Conservation (phyloP, 2,113 vertebrate species). For the Passer domesticus region DNA sequence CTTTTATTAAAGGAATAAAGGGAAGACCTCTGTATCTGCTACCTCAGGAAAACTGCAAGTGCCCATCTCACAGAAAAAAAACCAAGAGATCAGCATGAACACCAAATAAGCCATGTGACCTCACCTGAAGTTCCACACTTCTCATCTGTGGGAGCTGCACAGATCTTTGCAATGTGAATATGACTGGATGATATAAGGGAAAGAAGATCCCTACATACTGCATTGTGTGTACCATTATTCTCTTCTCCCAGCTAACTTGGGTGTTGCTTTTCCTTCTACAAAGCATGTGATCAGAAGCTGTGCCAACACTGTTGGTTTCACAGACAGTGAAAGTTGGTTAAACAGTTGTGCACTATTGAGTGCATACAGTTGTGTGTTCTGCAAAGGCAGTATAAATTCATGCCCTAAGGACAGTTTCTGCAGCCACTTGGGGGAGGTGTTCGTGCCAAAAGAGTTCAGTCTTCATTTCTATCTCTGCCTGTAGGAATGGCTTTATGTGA, state of each 20-base stretch:
- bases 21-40: conserved; percentile 35
- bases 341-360: background rate
- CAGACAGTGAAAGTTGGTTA: background rate
- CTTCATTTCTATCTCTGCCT: background rate
- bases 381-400: rapidly evolving
- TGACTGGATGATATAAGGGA: background rate
- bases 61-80: conserved; percentile 17
- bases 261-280: background rate
- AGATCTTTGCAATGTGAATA: background rate
- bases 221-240: background rate
- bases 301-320: background rate
- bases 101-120: background rate
- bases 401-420: background rate
- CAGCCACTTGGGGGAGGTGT: background rate
- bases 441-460: background rate
- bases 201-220: background rate
- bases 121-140: background rate
- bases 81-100: background rate
- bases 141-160: background rate
- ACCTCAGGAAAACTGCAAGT: conserved; percentile 65
- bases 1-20: conserved; percentile 11
- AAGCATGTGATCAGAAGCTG: background rate
- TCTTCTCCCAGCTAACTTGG: background rate
- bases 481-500: background rate
- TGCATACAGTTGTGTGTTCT: background rate